Base-by-base conservation (phyloP, 2,888 invertebrate species). In the Epinotia brunnichana region DNA sequence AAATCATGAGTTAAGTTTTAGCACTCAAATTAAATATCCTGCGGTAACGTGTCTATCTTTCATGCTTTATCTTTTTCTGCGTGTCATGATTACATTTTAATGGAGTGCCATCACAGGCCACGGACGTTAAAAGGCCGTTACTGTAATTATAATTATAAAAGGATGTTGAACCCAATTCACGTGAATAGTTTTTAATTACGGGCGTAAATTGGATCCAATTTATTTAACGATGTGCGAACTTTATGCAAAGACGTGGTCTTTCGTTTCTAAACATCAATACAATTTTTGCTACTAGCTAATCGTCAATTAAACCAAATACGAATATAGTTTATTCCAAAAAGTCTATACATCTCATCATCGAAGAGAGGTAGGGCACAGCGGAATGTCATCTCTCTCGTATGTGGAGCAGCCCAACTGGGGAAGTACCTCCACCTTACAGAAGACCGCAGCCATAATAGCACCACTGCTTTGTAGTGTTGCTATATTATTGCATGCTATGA, bases 21-120 rank as follows among this genome's bases (percentile, higher is more conserved):
- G 35, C 48, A 48, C n/a, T 48, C 5, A 7, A 48, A n/a, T 48
- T n/a, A 48, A 48, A 48, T 48, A 48, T 5, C 5, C n/a, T 1
- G 7, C 48, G 15, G 13, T 15, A 29, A 21, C 24, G 56, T 24
- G 56, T 56, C 13, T 3, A 15, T 15, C 24, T 15, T 7, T 3
- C n/a, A 29, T 21, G 56, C 29, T 35, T 3, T 5, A 5, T 5
- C 15, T 29, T 29, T 29, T 57, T 29, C 29, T 5, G 29, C 29
- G 57, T n/a, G n/a, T 57, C 57, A 57, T 57, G 57, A 57, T 57
- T 57, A 57, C 29, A 29, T 29, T 57, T 57, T 57, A 57, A 57
- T 29, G 57, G 29, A 57, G 57, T 57, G 57, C 29, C 15, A 57
- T 57, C 57, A 57, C 29, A 29, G 57, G 29, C 29, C 29, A n/a